These are phyloP conservation scores for Auanema sp. DNA, from an alignment of 2,888 invertebrate species.

Conservation along the genomic window DNA sequence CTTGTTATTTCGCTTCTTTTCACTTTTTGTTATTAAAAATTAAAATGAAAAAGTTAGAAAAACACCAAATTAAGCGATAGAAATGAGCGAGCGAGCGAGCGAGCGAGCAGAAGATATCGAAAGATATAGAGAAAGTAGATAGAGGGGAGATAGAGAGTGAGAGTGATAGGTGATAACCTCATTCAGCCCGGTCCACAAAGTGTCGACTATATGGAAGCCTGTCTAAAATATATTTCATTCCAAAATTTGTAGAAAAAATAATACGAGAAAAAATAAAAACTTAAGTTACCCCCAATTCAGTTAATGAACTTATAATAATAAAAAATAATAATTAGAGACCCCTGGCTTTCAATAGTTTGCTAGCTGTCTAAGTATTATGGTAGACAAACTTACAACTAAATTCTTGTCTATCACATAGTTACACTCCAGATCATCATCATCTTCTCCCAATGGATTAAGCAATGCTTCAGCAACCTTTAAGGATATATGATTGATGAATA, in stretches of 20 bases:
- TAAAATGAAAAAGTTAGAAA: no score
- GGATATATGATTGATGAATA: not conserved
- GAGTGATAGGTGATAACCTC: not conserved
- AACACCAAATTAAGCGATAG: no score
- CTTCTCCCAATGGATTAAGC: slow-evolving; percentile 57
- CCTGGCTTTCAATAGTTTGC: no score
- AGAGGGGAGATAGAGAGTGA: not conserved
- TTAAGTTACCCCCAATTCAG: not conserved
- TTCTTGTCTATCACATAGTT: slow-evolving; percentile 62
- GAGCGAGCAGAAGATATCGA: no score
- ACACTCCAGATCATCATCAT: slow-evolving; percentile 50
- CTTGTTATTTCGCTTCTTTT: no score
- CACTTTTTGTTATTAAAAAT: no score
- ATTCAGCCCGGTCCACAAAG: not conserved
- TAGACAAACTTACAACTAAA: slow-evolving; percentile 44
- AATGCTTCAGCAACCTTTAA: slow-evolving; percentile 58
- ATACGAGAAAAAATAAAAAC: not conserved
- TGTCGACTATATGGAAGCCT: slow-evolving; percentile 3
- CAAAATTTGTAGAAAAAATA: not conserved
- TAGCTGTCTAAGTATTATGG: no score
- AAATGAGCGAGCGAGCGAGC: no score
- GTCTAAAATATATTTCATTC: slow-evolving; percentile 2
- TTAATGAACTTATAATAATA: not conserved
- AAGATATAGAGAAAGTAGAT: no score
- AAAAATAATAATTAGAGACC: no score